Base-by-base conservation (phyloP, 2,888 invertebrate species). In the Diaperis boleti region DNA sequence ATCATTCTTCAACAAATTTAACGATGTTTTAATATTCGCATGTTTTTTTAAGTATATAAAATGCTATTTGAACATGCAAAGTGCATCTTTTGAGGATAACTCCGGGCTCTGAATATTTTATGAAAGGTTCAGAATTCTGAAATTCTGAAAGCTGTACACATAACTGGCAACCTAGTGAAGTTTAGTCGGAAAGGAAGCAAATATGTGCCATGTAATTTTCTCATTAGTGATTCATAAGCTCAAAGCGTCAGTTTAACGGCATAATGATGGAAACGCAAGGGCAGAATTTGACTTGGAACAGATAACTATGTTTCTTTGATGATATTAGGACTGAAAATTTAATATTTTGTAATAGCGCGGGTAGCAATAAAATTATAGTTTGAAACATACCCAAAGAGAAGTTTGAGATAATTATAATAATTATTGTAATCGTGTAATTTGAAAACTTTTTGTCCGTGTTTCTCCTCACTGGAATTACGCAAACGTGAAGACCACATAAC, bases 1-100 rank as follows among this genome's bases (percentile, higher is more conserved):
- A 39, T 55, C 42, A 55, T 55, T 55, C 31, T n/a, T n/a, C n/a
- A n/a, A 55, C 20, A 18, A 1, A 50, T 39, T 35, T 33, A 49
- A 49, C 52, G 14, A 42, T 31, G 17, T 49, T 49, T 35, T 17
- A 55, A 55, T 55, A 42, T 55, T 54, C 29, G 14, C 18, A 18
- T 49, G 20, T 11, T 26, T 49, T 35, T 49, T 49, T 49, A n/a
- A n/a, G n/a, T n/a, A n/a, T n/a, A 49, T 45, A 29, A 45, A n/a
- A 1, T 22, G 8, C 6, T 13, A 6, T 7, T 10, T 11, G 29
- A 45, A 45, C 13, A 42, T 13, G 45, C 20, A 45, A 45, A 45
- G 17, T 45, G 45, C 45, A 45, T 45, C 45, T 45, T 45, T 45
- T 42, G 10, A 42, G 41, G 20, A 42, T 42, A n/a, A 42, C 41